Conservation (phyloP, 1,140 invertebrate species). For the Aphelenchoides avenae region DNA sequence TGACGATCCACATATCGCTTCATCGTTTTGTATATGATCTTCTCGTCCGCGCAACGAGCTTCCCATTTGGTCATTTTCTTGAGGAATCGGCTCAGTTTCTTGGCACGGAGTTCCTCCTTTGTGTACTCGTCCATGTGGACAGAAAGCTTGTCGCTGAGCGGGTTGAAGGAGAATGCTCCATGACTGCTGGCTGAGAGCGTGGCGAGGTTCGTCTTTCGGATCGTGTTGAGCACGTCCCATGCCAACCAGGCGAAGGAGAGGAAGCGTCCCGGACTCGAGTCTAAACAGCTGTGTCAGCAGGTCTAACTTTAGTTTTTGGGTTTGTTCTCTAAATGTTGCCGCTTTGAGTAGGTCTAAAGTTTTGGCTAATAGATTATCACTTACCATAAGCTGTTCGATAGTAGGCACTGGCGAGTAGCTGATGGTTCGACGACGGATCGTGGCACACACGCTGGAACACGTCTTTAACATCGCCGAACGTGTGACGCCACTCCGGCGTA, state of each 20-base stretch:
- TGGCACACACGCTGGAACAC: conserved; percentile 20
- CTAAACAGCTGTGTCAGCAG: background rate
- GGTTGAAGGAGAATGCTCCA: conserved; percentile 19
- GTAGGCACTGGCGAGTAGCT: conserved; percentile 30
- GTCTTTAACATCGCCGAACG: too few relatives aligned
- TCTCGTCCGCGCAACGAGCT: background rate
- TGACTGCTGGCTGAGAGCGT: background rate
- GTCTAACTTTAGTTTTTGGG: background rate
- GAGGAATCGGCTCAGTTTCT: background rate
- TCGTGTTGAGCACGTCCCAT: conserved; percentile 32
- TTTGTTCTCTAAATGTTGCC: too few relatives aligned
- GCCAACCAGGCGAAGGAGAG: conserved; percentile 38
- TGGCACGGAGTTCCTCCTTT: background rate
- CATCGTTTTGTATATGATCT: too few relatives aligned
- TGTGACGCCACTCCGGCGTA: too few relatives aligned
- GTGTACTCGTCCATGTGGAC: conserved; percentile 19
- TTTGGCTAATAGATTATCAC: background rate
- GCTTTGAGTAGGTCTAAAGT: too few relatives aligned
- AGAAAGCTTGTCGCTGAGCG: conserved; percentile 12
- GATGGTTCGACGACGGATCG: conserved; percentile 22
- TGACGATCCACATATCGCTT: background rate
- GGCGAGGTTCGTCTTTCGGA: too few relatives aligned
- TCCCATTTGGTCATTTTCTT: background rate
- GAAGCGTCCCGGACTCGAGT: conserved; percentile 9
- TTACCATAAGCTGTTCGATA: conserved; percentile 27